Base-by-base conservation (phyloP, 2,888 invertebrate species). In the Sussaba pulchella region DNA sequence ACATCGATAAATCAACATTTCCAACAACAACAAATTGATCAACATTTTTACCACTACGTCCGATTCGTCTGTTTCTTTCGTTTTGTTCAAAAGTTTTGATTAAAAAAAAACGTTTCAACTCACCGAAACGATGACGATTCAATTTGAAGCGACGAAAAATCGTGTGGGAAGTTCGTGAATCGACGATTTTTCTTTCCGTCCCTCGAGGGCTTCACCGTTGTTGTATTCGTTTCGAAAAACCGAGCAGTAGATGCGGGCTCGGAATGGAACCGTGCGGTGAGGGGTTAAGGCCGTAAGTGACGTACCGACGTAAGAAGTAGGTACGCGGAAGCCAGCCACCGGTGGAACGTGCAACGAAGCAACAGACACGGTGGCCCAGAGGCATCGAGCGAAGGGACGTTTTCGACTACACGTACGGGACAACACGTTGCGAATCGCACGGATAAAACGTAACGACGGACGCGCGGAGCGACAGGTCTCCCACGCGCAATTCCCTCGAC, bases 401-500 rank as follows among this genome's bases (percentile, higher is more conserved):
- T n/a, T n/a, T n/a, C n/a, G n/a, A n/a, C n/a, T n/a, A n/a, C n/a
- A n/a, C n/a, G n/a, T n/a, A n/a, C n/a, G n/a, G n/a, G n/a, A n/a
- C n/a, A n/a, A n/a, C n/a, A n/a, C n/a, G n/a, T n/a, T n/a, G n/a
- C n/a, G n/a, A n/a, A n/a, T n/a, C n/a, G n/a, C n/a, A 31, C 4
- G 31, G 31, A 31, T 31, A 31, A 31, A 6, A 5, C 4, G 31
- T 5, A 31, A 31, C 14, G 57, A 70, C 64, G 66, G 64, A 64
- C 77, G 81, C 81, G 81, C 81, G 76, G 80, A 83, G 83, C 83
- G 83, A 83, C 83, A 83, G 82, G 83, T 83, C 82, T 81, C 81
- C 82, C 82, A 81, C 81, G 78, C 81, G 77, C 73, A 82, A 75
- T 81, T 78, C 79, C 78, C 69, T 78, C 83, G 66, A 66, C 54